Conservation (phyloP, 2,797 vertebrate genomes). For the Galagoides demidoff region DNA sequence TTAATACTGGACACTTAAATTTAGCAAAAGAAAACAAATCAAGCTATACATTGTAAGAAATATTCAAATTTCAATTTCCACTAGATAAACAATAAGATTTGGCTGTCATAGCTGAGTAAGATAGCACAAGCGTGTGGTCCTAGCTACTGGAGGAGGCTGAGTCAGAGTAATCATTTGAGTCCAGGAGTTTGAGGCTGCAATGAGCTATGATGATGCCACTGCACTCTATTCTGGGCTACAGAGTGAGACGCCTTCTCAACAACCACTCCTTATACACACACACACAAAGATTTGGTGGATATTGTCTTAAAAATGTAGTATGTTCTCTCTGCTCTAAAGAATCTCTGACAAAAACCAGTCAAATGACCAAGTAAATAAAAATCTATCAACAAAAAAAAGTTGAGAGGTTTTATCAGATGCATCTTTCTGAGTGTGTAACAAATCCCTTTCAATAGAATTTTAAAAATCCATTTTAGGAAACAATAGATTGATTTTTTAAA, state of each 20-base stretch:
- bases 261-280: not conserved
- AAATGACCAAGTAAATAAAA: slow-evolving; percentile 42
- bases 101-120: not conserved
- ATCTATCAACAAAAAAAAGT: not conserved
- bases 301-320: slow-evolving; percentile 40
- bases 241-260: not conserved
- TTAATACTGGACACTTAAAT: not conserved
- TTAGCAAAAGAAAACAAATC: slow-evolving; percentile 1
- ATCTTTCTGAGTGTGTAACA: not conserved
- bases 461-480: slow-evolving; percentile 36
- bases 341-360: slow-evolving; percentile 22
- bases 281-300: slow-evolving; percentile 4
- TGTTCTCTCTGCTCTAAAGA: not conserved
- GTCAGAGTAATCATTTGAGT: not conserved
- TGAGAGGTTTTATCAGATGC: not conserved
- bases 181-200: not conserved
- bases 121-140: not conserved
- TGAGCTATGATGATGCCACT: not conserved
- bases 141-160: not conserved
- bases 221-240: not conserved
- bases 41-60: not conserved
- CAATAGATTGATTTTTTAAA: not conserved
- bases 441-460: not conserved
- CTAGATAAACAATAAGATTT: no score
- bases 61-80: slow-evolving; percentile 38